Evolutionary conservation across 2,113 vertebrate genomes (phyloP), one percentile per base, ranked within the genome.

Genomic region (Pteropus alecto): DNA sequence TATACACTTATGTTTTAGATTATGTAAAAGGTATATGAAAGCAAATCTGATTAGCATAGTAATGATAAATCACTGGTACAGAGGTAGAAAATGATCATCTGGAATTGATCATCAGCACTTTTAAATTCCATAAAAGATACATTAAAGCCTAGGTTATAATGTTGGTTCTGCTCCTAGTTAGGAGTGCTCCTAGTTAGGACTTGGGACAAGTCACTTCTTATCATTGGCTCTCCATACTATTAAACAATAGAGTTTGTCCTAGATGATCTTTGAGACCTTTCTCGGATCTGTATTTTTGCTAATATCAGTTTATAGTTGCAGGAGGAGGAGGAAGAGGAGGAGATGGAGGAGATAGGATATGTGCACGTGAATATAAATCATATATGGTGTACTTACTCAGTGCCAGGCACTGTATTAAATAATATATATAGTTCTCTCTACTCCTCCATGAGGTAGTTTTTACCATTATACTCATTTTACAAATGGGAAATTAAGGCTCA

Each of bases 401-500:
- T 82, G 86, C 12, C 28, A 76, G 81, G 43, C 22, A 24, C n/a
- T 84, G 7, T 67, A 38, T 38, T 67, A 70, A 85, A 28, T 38
- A 73, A 48, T 87, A 77, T 51, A 51, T 30, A 35, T 92, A 74
- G 30, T 95, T 63, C 6, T 91, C 38, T 14, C 33, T n/a, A 33
- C 26, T n/a, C 14, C 51, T 73, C 43, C 73, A 1, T 77, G 83
- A 51, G 5, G 38, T 77, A 78, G 61, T 87, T 87, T 82, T 81
- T 79, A 78, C 33, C 67, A 14, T 77, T 86, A 61, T 88, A 60
- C 14, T 54, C 33, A 94, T 79, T 90, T 95, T 95, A 82, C 30
- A 81, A 28, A 63, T 61, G 28, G 26, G 28, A 71, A 54, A 54
- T 38, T 84, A 90, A 85, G 61, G 4, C 10, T 86, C 26, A 58